Evolutionary conservation across 2,888 invertebrate species (phyloP).

Genomic region (Rutpela maculata): DNA sequence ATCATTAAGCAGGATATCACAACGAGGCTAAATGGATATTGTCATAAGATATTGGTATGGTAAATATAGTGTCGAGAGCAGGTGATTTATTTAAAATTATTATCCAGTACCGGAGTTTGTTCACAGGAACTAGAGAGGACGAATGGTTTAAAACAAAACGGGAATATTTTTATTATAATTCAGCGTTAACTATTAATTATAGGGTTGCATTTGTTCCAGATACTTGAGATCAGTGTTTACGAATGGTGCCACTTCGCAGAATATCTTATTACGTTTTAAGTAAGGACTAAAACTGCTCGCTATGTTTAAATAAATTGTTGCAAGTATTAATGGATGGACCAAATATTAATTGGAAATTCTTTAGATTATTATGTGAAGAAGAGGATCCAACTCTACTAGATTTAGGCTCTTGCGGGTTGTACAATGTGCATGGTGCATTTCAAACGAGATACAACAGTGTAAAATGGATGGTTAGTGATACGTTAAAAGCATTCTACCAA

Average conservation of each 20-base stretch:
- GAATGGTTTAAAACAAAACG: background rate
- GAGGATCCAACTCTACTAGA: no score
- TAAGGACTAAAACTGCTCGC: slow-evolving; percentile 3
- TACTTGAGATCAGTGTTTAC: slow-evolving; percentile 20
- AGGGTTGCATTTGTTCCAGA: background rate
- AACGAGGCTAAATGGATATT: slow-evolving; percentile 5
- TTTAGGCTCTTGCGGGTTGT: slow-evolving; percentile 64
- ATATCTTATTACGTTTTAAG: background rate
- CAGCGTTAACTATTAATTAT: no score
- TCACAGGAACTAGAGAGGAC: no score
- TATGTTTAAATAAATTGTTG: slow-evolving; percentile 45
- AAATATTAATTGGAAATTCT: slow-evolving; percentile 49
- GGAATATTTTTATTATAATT: background rate
- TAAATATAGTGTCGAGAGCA: background rate
- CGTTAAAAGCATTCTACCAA: slow-evolving; percentile 52
- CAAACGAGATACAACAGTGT: slow-evolving; percentile 52
- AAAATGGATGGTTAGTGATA: slow-evolving; percentile 43
- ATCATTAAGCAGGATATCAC: slow-evolving; percentile 4
- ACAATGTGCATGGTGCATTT: slow-evolving; percentile 62
- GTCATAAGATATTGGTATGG: slow-evolving; percentile 6
- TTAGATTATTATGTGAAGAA: no score
- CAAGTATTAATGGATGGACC: slow-evolving; percentile 56
- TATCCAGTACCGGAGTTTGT: background rate
- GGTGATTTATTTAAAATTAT: background rate
- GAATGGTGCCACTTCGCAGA: background rate